Evolutionary conservation across 1,140 invertebrate genomes (phyloP).

Genomic region (Ceratina japonica): DNA sequence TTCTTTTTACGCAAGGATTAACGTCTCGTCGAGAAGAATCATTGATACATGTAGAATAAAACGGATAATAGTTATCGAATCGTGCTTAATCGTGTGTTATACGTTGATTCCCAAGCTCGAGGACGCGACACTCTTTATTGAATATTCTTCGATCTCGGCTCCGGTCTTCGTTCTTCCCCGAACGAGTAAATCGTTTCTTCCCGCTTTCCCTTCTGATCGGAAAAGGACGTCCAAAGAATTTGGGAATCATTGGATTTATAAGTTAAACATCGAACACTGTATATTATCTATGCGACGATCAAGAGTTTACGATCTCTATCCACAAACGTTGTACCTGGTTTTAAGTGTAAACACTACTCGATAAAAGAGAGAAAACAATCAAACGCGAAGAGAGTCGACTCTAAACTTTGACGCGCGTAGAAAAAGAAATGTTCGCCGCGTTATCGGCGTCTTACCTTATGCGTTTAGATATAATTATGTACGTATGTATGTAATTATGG

Average conservation of each 20-base stretch:
- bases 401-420: conserved; percentile 1
- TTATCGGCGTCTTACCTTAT: neutral
- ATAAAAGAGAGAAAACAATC: neutral
- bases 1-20: conserved; percentile 28
- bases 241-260: conserved; percentile 37
- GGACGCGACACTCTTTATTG: neutral
- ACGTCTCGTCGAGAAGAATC: conserved; percentile 28
- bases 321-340: conserved; percentile 62
- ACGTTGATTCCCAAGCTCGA: conserved; percentile 36
- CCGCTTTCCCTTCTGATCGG: neutral
- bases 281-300: conserved; percentile 55
- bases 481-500: neutral
- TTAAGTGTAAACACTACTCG: conserved; percentile 52
- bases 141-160: neutral
- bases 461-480: neutral
- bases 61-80: conserved; percentile 39
- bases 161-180: neutral
- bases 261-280: conserved; percentile 61
- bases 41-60: conserved; percentile 24
- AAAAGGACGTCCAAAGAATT: conserved; percentile 6
- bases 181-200: conserved; percentile 9
- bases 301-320: conserved; percentile 47
- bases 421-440: conserved; percentile 14
- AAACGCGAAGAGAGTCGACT: conserved; percentile 4
- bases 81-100: conserved; percentile 22